Percentiles rank a stretch among this genome's conserved stretches.
phyloP scores from a whole-genome alignment of 2,113 vertebrate genomes.

The Sphyrna mokarran region DNA sequence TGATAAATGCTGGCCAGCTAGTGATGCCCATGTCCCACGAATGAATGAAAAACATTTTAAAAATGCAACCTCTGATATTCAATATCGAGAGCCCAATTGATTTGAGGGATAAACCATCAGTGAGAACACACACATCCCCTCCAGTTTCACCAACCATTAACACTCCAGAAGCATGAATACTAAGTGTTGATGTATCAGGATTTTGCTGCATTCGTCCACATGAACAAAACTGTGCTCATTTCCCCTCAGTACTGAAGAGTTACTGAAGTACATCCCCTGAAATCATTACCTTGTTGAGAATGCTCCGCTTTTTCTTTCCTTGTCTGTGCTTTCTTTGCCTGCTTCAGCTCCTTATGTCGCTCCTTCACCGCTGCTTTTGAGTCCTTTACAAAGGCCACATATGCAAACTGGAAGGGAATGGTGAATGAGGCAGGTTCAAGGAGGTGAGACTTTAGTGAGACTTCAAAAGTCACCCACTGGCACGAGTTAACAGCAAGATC shows the following conservation, averaged over 20 bases:
- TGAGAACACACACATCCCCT: too few relatives aligned
- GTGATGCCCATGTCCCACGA: too few relatives aligned
- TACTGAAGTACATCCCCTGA: too few relatives aligned
- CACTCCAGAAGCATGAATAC: background rate
- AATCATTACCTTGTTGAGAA: constrained; percentile 48
- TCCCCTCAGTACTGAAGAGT: background rate
- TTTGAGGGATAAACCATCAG: background rate
- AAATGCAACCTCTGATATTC: background rate
- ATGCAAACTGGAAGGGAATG: constrained; percentile 52
- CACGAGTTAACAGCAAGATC: background rate
- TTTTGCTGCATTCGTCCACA: background rate
- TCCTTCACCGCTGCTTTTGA: constrained; percentile 54
- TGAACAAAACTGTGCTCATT: background rate
- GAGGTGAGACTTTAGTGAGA: background rate
- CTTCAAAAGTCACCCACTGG: background rate
- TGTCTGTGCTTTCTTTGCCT: constrained; percentile 47
- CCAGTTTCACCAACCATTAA: too few relatives aligned
- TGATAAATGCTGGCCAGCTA: too few relatives aligned
- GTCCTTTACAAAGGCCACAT: constrained; percentile 62
- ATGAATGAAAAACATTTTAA: too few relatives aligned
- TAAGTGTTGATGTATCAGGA: background rate
- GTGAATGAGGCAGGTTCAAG: background rate
- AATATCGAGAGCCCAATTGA: background rate
- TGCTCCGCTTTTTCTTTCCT: constrained; percentile 46
- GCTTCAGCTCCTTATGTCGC: constrained; percentile 55